A percentile compares a stretch with the other conserved stretches of the same genome.
These are phyloP conservation scores for Morone chrysops DNA, from an alignment of 2,113 vertebrate genomes.

Conservation along the genomic window DNA sequence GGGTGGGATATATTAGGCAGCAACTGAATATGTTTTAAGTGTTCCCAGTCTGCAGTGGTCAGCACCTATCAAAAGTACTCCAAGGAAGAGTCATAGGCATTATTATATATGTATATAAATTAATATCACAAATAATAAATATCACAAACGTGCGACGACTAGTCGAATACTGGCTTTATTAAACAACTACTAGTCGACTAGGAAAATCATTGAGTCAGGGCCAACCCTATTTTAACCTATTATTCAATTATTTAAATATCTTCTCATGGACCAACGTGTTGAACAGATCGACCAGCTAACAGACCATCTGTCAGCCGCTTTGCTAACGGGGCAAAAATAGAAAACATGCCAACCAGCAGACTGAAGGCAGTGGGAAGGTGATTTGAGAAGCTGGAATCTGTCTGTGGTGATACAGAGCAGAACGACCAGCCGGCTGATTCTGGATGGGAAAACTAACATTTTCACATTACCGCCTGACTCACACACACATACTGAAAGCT, in stretches of 20 bases:
- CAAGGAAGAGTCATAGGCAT: too few species aligned
- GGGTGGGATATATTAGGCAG: too few species aligned
- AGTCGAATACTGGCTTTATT: too few species aligned
- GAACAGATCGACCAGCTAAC: not conserved
- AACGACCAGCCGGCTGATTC: conserved; percentile 27
- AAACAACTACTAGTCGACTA: too few species aligned
- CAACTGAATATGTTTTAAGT: too few species aligned
- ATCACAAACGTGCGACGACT: too few species aligned
- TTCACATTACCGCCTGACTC: conserved; percentile 33
- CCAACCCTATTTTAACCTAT: not conserved
- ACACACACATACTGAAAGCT: conserved; percentile 37
- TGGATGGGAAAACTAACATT: conserved; percentile 63
- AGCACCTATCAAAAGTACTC: too few species aligned
- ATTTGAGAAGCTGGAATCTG: not conserved
- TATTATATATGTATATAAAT: too few species aligned
- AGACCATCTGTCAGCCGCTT: not conserved
- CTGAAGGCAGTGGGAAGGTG: conserved; percentile 6
- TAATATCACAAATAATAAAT: too few species aligned
- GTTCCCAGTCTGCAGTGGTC: too few species aligned
- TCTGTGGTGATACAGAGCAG: conserved; percentile 58
- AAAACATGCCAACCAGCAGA: not conserved
- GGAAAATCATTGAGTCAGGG: too few species aligned
- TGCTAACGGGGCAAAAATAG: not conserved
- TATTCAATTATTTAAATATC: not conserved
- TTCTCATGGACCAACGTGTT: not conserved